phyloP scores from a whole-genome alignment of 2,888 invertebrate species.

The Callimorpha dominula region DNA sequence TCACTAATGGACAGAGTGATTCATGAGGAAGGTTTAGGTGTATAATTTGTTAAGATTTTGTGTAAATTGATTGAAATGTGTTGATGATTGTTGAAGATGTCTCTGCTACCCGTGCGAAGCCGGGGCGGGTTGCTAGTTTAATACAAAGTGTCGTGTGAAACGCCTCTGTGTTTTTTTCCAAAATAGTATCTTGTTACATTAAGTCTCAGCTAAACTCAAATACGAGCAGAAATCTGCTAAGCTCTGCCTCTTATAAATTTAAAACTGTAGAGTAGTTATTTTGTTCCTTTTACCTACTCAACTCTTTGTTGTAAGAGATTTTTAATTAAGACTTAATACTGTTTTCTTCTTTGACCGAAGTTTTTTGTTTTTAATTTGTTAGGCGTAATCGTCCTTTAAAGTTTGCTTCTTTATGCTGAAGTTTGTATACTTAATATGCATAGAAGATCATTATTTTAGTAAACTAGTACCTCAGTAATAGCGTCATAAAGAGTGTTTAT shows the following conservation, averaged over 20 bases:
- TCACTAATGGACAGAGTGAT: too few relatives aligned
- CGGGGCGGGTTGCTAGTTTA: too few relatives aligned
- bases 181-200: not conserved
- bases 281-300: not conserved
- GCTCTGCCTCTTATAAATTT: not conserved
- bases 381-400: not conserved
- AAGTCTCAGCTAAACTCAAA: not conserved
- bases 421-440: not conserved
- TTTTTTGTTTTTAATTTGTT: conserved; percentile 1
- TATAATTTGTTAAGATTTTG: too few relatives aligned
- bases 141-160: too few relatives aligned
- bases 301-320: conserved; percentile 3
- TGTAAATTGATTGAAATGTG: too few relatives aligned
- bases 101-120: too few relatives aligned
- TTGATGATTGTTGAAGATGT: too few relatives aligned
- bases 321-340: not conserved
- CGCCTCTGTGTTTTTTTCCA: not conserved
- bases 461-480: not conserved
- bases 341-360: not conserved
- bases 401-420: not conserved
- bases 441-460: not conserved
- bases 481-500: not conserved
- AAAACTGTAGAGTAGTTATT: not conserved
- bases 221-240: not conserved
- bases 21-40: too few relatives aligned